A percentile compares a stretch with the other conserved stretches of the same genome.
These are phyloP conservation scores for Climacteris rufus DNA, from an alignment of 2,113 vertebrate genomes.

Conservation along the genomic window DNA sequence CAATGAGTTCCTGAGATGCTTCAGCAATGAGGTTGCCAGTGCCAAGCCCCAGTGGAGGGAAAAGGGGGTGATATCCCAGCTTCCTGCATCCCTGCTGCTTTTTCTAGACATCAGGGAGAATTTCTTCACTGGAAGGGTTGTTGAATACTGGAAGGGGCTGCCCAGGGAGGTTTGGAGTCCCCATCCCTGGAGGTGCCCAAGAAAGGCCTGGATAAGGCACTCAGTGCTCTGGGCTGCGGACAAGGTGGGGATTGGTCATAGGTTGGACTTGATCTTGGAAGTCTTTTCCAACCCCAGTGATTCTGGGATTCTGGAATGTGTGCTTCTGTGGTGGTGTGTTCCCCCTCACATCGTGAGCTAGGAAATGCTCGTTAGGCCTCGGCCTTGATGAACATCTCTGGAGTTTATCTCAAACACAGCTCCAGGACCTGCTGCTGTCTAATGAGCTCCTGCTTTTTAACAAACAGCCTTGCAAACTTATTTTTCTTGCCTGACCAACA, in stretches of 20 bases:
- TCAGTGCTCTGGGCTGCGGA: not conserved
- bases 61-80: not conserved
- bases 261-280: not conserved
- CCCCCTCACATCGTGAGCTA: not conserved
- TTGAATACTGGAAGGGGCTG: not conserved
- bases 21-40: accelerated
- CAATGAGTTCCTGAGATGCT: not conserved
- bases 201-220: accelerated
- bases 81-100: accelerated
- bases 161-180: not conserved
- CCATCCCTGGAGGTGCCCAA: no score
- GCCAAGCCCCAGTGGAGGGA: accelerated
- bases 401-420: not conserved
- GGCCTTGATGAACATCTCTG: not conserved
- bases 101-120: not conserved
- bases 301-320: not conserved
- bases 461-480: not conserved
- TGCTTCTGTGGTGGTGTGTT: not conserved
- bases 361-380: not conserved
- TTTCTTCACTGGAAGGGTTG: not conserved
- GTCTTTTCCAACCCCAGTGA: not conserved
- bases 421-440: not conserved
- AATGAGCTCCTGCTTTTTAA: not conserved
- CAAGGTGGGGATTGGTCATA: not conserved
- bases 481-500: not conserved